phyloP scores from a whole-genome alignment of 2,113 vertebrate genomes.

The Clarias gariepinus region DNA sequence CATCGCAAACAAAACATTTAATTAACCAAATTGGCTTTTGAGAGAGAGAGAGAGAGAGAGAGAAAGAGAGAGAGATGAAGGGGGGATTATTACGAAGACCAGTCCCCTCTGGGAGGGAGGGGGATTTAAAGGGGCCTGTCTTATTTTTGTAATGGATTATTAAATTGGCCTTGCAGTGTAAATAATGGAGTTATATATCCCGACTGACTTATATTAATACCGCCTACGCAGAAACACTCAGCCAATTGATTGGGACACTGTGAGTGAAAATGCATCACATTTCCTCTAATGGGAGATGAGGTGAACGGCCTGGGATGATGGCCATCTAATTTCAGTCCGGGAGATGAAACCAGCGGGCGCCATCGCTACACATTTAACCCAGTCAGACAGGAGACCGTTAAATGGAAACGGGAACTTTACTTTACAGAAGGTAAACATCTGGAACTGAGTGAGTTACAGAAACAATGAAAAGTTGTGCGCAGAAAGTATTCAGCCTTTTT shows the following conservation, averaged over 20 bases:
- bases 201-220: constrained; percentile 58
- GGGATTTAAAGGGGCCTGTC: constrained; percentile 81
- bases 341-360: constrained; percentile 20
- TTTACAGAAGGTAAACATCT: background rate
- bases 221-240: constrained; percentile 57
- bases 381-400: background rate
- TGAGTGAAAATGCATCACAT: constrained; percentile 59
- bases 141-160: constrained; percentile 67
- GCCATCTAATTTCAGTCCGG: constrained; percentile 59
- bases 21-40: constrained; percentile 99
- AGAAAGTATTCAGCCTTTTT: background rate
- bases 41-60: constrained; percentile 74
- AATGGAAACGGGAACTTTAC: background rate
- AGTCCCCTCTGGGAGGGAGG: constrained; percentile 64
- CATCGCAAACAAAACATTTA: constrained; percentile 99
- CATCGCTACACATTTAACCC: constrained; percentile 46
- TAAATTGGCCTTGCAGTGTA: constrained; percentile 61
- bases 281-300: constrained; percentile 59
- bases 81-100: constrained; percentile 79
- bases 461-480: background rate
- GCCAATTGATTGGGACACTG: constrained; percentile 60
- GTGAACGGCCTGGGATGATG: constrained; percentile 57
- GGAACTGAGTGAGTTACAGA: background rate
- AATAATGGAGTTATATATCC: constrained; percentile 61
- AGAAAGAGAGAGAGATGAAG: constrained; percentile 78